These are phyloP conservation scores for Caenorhabditis wallacei DNA, from an alignment of 2,888 invertebrate genomes.

Conservation along the genomic window DNA sequence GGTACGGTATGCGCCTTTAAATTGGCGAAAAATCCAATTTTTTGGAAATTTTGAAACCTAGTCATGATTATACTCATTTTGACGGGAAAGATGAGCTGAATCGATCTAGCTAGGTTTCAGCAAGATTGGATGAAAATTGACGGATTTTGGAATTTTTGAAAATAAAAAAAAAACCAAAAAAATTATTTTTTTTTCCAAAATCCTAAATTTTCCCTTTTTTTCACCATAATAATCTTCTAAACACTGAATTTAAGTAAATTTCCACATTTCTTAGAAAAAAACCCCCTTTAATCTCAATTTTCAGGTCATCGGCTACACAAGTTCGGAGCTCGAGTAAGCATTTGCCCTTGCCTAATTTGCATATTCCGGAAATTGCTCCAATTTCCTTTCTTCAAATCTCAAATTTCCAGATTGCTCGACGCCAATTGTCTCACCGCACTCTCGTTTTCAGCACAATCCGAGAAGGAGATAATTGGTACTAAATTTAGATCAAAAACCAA, in stretches of 20 bases:
- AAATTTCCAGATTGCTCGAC: slow-evolving; percentile 51
- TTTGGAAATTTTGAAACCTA: no score
- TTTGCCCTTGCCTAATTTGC: background rate
- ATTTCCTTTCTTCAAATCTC: no score
- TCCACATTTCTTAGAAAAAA: background rate
- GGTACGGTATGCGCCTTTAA: no score
- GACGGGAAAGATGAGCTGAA: no score
- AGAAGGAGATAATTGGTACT: slow-evolving; percentile 15
- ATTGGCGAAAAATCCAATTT: no score
- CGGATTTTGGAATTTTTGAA: no score
- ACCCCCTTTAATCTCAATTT: background rate
- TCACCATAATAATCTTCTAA: background rate
- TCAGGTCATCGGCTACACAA: slow-evolving; percentile 45
- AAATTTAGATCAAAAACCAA: background rate
- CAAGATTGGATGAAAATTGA: no score
- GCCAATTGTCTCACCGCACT: slow-evolving; percentile 43
- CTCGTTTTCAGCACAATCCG: slow-evolving; percentile 13
- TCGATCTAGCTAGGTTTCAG: no score
- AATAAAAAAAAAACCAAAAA: no score
- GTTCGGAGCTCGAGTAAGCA: slow-evolving; percentile 40
- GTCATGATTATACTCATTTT: no score
- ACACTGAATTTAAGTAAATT: background rate
- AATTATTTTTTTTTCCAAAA: no score
- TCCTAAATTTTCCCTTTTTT: background rate
- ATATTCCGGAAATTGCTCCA: slow-evolving; percentile 24